Conservation (phyloP, 2,888 invertebrate species). For the Yponomeuta malinellus region DNA sequence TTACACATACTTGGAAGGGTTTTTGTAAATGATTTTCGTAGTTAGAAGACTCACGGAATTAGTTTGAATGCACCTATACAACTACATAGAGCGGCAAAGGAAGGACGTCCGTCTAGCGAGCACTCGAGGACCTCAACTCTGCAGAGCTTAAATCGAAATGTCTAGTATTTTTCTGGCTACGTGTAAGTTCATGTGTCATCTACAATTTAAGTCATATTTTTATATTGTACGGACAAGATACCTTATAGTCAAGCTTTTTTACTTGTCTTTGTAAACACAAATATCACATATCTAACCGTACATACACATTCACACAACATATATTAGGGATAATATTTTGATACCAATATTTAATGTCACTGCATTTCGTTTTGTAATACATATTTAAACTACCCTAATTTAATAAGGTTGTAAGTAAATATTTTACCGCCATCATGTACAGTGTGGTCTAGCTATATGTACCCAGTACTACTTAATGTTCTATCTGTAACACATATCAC, state of each 20-base stretch:
- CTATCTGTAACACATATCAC: constrained; percentile 72
- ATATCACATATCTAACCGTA: constrained; percentile 70
- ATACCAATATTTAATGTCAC: constrained; percentile 62
- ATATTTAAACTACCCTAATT: constrained; percentile 50
- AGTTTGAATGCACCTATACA: constrained; percentile 41
- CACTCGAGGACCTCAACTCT: constrained; percentile 20
- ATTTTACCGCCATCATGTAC: constrained; percentile 62
- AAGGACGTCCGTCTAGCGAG: constrained; percentile 25
- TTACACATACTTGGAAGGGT: constrained; percentile 62
- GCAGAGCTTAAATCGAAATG: constrained; percentile 45
- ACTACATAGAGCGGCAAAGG: constrained; percentile 40
- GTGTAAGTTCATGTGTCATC: constrained; percentile 41
- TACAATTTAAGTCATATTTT: constrained; percentile 60
- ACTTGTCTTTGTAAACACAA: constrained; percentile 60
- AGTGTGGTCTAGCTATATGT: constrained; percentile 63
- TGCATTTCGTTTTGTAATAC: constrained; percentile 63
- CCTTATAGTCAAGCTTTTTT: constrained; percentile 54
- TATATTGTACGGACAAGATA: constrained; percentile 52
- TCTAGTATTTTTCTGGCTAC: constrained; percentile 48
- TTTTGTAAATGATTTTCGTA: constrained; percentile 68
- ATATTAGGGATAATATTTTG: constrained; percentile 70
- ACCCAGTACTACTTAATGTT: constrained; percentile 60
- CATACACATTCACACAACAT: constrained; percentile 54
- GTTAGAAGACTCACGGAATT: constrained; percentile 48
- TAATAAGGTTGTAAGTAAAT: constrained; percentile 58